Percentiles rank a stretch among this genome's conserved stretches.
Evolutionary conservation across 2,888 invertebrate genomes (phyloP).

Genomic region (Meiosimyza platycephala): DNA sequence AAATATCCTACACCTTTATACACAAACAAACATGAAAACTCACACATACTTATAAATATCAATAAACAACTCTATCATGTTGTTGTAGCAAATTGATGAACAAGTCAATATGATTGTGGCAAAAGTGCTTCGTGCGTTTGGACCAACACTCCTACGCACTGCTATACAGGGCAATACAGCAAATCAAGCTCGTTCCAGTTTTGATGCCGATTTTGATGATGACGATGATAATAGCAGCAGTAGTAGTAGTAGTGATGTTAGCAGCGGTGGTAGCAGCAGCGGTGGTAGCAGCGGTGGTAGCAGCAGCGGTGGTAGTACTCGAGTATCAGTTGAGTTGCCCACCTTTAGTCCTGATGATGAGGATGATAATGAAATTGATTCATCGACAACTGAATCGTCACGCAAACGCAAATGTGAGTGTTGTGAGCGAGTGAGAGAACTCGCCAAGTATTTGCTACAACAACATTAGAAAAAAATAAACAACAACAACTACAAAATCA

Average conservation of each 20-base stretch:
- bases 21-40: too few relatives aligned
- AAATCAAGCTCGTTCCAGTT: constrained; percentile 65
- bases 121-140: constrained; percentile 78
- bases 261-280: constrained; percentile 52
- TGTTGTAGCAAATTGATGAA: constrained; percentile 67
- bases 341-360: constrained; percentile 77
- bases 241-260: constrained; percentile 60
- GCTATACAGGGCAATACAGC: constrained; percentile 64
- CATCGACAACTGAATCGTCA: constrained; percentile 21
- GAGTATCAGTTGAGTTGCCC: constrained; percentile 74
- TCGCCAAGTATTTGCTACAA: background rate
- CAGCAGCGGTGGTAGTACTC: constrained; percentile 64
- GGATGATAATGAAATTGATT: constrained; percentile 65
- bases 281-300: constrained; percentile 54
- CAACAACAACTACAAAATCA: constrained; percentile 49
- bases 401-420: constrained; percentile 23
- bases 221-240: constrained; percentile 66
- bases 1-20: too few relatives aligned
- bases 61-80: constrained; percentile 45
- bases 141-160: constrained; percentile 73
- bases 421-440: too few relatives aligned
- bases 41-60: background rate
- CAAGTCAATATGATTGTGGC: constrained; percentile 64
- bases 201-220: constrained; percentile 70
- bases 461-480: constrained; percentile 23